Percentiles rank a stretch among this genome's conserved stretches.
phyloP scores from a whole-genome alignment of 2,113 vertebrate genomes.

The Cephalopterus ornatus region DNA sequence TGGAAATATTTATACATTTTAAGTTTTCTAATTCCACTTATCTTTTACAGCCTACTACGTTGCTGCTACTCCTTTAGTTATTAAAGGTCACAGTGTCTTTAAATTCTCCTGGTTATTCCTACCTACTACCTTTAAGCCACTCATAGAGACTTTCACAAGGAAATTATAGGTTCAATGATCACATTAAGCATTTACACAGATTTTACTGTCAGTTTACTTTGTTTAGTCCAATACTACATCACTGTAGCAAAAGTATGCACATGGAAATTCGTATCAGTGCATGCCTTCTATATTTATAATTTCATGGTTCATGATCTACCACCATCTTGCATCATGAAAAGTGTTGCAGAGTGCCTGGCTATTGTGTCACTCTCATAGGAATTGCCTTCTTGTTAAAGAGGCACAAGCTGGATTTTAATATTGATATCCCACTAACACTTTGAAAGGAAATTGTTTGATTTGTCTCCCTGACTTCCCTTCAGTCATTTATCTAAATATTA shows the following conservation, averaged over 20 bases:
- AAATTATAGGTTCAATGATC: not conserved
- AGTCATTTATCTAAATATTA: not conserved
- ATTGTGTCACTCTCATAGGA: not conserved
- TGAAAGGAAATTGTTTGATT: not conserved
- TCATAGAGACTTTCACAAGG: not conserved
- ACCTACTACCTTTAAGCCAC: not conserved
- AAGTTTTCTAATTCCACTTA: not conserved
- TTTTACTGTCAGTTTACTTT: not conserved
- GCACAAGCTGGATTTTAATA: not conserved
- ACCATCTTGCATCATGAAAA: not conserved
- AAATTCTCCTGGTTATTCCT: not conserved
- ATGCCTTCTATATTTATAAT: not conserved
- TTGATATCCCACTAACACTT: not conserved
- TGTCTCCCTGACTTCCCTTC: not conserved
- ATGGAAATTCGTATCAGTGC: not conserved
- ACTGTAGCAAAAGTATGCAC: not conserved
- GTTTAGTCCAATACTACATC: not conserved
- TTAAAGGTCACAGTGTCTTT: not conserved
- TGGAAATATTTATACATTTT: not conserved
- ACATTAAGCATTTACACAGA: not conserved
- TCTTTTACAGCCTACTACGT: not conserved
- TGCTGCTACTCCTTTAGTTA: not conserved
- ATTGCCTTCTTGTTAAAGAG: rapidly evolving
- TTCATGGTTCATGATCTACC: not conserved
- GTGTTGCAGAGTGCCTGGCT: not conserved